A percentile compares a stretch with the other conserved stretches of the same genome.
Evolutionary conservation across 2,113 vertebrate genomes (phyloP).

Genomic region (Oncorhynchus tshawytscha): DNA sequence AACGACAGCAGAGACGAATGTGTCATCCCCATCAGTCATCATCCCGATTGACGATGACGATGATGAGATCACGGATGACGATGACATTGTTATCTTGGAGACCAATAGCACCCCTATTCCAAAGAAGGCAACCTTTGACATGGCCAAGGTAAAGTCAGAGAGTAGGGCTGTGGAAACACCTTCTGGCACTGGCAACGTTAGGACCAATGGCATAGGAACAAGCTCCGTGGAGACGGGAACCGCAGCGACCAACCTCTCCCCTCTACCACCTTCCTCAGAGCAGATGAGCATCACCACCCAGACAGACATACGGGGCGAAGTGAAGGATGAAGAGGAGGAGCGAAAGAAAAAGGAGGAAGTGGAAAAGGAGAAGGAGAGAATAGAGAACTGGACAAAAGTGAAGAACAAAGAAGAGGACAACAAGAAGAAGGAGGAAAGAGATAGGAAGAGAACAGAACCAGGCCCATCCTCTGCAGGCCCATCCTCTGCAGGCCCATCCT

Average conservation of each 20-base stretch:
- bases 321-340: not conserved
- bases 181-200: too few species aligned
- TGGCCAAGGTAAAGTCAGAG: slow-evolving; percentile 72
- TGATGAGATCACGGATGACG: slow-evolving; percentile 35
- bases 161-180: not conserved
- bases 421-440: not conserved
- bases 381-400: too few species aligned
- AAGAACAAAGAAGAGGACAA: not conserved
- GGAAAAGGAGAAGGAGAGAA: not conserved
- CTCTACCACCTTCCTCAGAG: too few species aligned
- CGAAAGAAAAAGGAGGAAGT: not conserved
- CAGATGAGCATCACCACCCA: slow-evolving; percentile 47
- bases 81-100: slow-evolving; percentile 80
- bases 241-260: not conserved
- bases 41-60: not conserved
- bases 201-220: too few species aligned
- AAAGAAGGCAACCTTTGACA: slow-evolving; percentile 45
- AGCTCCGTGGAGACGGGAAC: not conserved
- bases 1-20: not conserved
- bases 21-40: not conserved
- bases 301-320: too few species aligned
- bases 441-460: too few species aligned
- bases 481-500: too few species aligned
- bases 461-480: too few species aligned
- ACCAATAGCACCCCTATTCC: slow-evolving; percentile 80